Base-by-base conservation (phyloP, 92 coral and sea anemone genomes). In the Palythoa caribaeorum region DNA sequence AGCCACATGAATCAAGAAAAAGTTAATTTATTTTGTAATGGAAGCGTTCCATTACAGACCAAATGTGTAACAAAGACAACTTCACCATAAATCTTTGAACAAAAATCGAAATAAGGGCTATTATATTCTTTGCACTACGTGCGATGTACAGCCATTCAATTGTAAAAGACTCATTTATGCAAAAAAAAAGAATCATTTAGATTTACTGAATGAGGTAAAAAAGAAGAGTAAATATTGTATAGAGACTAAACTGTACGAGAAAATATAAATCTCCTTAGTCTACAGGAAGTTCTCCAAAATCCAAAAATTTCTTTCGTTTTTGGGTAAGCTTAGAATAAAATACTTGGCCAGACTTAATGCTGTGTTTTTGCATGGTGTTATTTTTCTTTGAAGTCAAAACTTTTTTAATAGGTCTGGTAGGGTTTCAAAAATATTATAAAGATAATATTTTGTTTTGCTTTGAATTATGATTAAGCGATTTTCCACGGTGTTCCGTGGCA, bases 1-100 rank as follows among this genome's bases (percentile, higher is more conserved):
- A 51, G 86, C 75, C 73, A 81, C 76, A 66, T 66, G 63, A 81
- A 68, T 54, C 28, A 17, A 28, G 20, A 48, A 9, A 19, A 38
- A 20, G 13, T 70, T 65, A 81, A 81, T 80, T 38, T 80, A 44
- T 65, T 65, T 9, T 6, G 40, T 47, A 76, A 65, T 9, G 76
- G 59, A 48, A 53, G 86, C 86, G 86, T 81, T 81, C 86, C 86
- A 65, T 63, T 66, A 81, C 86, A 81, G 35, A 74, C 36, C 44
- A 14, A 68, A 63, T 12, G 66, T 48, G 12, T 35, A 81, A 21
- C 73, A 48, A 69, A 44, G 44, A 40, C 19, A 81, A 20, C 47
- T 66, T 9, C 16, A 10, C n/a, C 47, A 5, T 14, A 48, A 65
- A 12, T 20, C 76, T 69, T 53, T 80, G 59, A 81, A 21, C 72